These are phyloP conservation scores for Triplophysa rosa DNA, from an alignment of 2,113 vertebrate species.

Conservation along the genomic window DNA sequence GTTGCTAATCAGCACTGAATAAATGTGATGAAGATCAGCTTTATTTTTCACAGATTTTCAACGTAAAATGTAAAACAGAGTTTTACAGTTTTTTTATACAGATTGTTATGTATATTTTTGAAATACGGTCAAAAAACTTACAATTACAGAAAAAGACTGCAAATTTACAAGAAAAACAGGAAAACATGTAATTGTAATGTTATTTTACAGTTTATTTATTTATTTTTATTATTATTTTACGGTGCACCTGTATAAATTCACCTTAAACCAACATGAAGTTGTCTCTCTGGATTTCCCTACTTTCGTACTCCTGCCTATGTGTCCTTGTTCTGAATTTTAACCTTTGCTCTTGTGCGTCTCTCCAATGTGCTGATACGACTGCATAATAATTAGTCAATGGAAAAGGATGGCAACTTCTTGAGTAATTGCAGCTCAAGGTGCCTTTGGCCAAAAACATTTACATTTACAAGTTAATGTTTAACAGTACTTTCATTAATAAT, in stretches of 20 bases:
- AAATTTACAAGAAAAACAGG: too few species aligned
- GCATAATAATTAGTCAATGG: slow-evolving; percentile 20
- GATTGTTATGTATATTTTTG: too few species aligned
- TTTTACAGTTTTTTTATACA: too few species aligned
- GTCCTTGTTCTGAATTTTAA: background rate
- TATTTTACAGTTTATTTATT: too few species aligned
- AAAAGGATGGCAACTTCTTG: slow-evolving; percentile 16
- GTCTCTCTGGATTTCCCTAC: background rate
- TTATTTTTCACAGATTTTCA: too few species aligned
- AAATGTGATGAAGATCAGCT: too few species aligned
- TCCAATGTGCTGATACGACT: slow-evolving; percentile 17
- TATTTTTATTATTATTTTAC: too few species aligned
- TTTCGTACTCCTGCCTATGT: background rate
- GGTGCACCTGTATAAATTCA: background rate
- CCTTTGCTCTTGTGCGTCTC: background rate
- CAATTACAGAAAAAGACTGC: too few species aligned
- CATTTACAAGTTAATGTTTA: background rate
- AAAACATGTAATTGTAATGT: too few species aligned
- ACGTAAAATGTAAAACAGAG: too few species aligned
- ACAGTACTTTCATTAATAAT: slow-evolving; percentile 12
- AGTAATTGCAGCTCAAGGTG: slow-evolving; percentile 11
- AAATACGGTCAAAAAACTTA: too few species aligned
- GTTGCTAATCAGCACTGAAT: too few species aligned
- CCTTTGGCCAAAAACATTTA: slow-evolving; percentile 15
- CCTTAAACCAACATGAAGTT: background rate